Evolutionary conservation across 2,888 invertebrate species (phyloP).

Genomic region (Dryadula phaetusa): DNA sequence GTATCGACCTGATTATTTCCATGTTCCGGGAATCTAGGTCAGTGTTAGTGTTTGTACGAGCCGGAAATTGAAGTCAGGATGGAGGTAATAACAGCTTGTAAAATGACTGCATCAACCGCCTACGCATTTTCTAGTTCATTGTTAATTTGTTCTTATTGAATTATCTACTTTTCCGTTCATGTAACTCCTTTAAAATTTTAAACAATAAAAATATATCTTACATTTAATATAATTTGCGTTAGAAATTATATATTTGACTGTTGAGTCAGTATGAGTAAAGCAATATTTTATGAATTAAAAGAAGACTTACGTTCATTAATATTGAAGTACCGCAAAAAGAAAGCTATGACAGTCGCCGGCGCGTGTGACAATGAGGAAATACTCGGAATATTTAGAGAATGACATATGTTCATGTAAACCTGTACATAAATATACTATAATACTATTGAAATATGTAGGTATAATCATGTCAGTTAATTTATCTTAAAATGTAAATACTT

Average conservation of each 20-base stretch:
- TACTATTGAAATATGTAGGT: too few relatives aligned
- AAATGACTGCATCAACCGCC: constrained; percentile 51
- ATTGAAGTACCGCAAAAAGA: constrained; percentile 58
- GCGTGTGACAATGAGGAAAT: constrained; percentile 70
- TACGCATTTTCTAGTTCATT: constrained; percentile 44
- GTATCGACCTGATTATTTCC: constrained; percentile 66
- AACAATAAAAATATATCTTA: not conserved
- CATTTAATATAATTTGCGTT: too few relatives aligned
- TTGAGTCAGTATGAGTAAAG: constrained; percentile 30
- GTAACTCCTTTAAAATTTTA: not conserved
- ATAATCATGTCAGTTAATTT: too few relatives aligned
- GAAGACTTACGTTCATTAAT: constrained; percentile 55
- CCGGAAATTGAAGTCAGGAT: constrained; percentile 66
- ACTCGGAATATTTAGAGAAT: constrained; percentile 58
- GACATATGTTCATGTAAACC: constrained; percentile 44
- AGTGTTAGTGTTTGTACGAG: constrained; percentile 64
- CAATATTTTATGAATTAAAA: constrained; percentile 40
- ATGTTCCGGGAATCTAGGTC: constrained; percentile 70
- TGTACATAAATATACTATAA: not conserved
- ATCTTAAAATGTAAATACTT: too few relatives aligned
- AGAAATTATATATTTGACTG: not conserved
- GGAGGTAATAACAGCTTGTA: constrained; percentile 64
- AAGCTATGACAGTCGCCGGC: constrained; percentile 49
- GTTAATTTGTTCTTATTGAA: constrained; percentile 29
- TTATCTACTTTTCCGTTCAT: not conserved